Evolutionary conservation across 2,888 invertebrate genomes (phyloP).

Genomic region (Sphinx pinastri): DNA sequence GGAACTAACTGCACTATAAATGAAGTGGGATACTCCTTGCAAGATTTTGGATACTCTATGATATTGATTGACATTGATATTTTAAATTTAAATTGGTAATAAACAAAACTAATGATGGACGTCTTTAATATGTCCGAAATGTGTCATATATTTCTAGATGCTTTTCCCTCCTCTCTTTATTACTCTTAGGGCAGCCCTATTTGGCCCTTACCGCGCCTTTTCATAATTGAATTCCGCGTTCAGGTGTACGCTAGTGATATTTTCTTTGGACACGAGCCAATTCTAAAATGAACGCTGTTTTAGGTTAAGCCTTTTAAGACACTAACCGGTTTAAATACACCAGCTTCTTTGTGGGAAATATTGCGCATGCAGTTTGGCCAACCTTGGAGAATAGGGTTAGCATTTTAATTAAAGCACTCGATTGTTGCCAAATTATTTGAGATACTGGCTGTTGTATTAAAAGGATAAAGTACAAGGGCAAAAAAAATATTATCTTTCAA

Average conservation of each 20-base stretch:
- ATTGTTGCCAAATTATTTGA: constrained; percentile 1
- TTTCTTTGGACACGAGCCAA: constrained; percentile 19
- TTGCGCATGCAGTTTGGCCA: constrained; percentile 6
- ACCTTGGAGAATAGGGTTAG: background rate
- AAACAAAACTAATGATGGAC: too few relatives aligned
- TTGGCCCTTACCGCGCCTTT: constrained; percentile 17
- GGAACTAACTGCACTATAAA: too few relatives aligned
- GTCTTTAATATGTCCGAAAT: too few relatives aligned
- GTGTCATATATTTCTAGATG: too few relatives aligned
- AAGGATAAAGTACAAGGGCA: background rate
- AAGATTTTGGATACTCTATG: too few relatives aligned
- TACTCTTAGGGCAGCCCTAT: constrained; percentile 10
- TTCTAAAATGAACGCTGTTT: constrained; percentile 3
- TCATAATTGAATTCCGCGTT: constrained; percentile 26
- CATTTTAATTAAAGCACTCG: background rate
- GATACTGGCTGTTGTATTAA: background rate
- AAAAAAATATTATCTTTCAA: background rate
- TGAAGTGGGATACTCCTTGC: too few relatives aligned
- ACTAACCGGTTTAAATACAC: constrained; percentile 1
- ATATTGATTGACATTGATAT: too few relatives aligned
- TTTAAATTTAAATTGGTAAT: too few relatives aligned
- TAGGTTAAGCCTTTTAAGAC: constrained; percentile 6
- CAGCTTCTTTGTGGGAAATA: background rate
- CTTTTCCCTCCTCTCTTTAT: background rate
- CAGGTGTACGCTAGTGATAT: constrained; percentile 11